Conservation (phyloP, 2,797 vertebrate genomes). For the Nyctalus aviator region DNA sequence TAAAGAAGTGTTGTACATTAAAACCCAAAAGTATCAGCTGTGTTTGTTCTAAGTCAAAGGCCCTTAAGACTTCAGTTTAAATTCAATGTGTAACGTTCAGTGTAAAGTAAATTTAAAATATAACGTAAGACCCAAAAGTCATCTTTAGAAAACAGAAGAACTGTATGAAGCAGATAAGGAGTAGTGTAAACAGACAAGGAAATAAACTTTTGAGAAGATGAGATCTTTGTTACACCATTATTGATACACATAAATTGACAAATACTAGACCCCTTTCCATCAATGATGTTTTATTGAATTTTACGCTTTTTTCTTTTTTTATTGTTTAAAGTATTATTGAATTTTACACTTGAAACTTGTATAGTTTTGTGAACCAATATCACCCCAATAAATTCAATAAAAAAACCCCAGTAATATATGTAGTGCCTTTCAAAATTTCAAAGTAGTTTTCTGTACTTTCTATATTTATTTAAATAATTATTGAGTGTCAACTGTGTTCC, state of each 20-base stretch:
- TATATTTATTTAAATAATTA: neutral
- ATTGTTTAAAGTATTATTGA: neutral
- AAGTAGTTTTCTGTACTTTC: neutral
- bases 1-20: constrained; percentile 23
- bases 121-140: neutral
- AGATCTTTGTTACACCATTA: neutral
- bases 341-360: neutral
- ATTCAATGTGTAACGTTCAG: neutral
- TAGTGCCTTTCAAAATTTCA: constrained; percentile 43
- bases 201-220: neutral
- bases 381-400: neutral
- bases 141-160: constrained; percentile 26
- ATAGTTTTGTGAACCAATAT: neutral
- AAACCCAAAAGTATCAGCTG: neutral
- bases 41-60: constrained; percentile 49
- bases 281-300: neutral
- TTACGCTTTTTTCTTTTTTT: neutral
- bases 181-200: neutral
- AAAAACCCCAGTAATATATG: neutral
- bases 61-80: constrained; percentile 36
- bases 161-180: neutral
- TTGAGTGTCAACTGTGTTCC: neutral
- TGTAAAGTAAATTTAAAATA: constrained; percentile 39
- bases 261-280: constrained; percentile 6
- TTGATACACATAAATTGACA: constrained; percentile 6